phyloP scores from a whole-genome alignment of 1,140 invertebrate species.

The Harpegnathos saltator region DNA sequence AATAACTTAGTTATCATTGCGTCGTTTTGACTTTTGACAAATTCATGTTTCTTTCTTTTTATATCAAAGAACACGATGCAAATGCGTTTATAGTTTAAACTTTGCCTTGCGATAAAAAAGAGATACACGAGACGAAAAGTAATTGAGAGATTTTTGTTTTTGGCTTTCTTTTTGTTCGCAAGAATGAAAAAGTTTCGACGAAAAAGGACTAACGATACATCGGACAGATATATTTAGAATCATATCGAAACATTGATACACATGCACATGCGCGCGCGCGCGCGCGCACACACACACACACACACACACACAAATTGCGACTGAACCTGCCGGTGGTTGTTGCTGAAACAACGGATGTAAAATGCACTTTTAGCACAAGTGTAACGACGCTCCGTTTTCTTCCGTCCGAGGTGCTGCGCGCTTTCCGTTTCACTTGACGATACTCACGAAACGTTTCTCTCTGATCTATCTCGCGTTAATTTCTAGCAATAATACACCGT shows the following conservation, averaged over 20 bases:
- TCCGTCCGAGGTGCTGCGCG: too few relatives aligned
- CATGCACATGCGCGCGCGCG: too few relatives aligned
- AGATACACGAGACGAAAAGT: not conserved
- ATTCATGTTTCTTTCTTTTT: not conserved
- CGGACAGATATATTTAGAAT: not conserved
- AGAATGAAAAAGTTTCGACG: not conserved
- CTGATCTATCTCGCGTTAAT: not conserved
- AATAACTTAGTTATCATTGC: slow-evolving; percentile 27
- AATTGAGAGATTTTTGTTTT: not conserved
- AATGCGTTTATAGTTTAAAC: not conserved
- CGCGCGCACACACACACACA: too few relatives aligned
- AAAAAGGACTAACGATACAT: not conserved
- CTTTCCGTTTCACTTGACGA: slow-evolving; percentile 13
- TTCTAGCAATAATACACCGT: not conserved
- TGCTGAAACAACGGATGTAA: not conserved
- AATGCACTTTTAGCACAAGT: not conserved
- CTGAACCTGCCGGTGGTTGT: not conserved
- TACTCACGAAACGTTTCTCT: not conserved
- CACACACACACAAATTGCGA: not conserved
- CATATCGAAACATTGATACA: not conserved
- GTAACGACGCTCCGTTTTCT: not conserved
- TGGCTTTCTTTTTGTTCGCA: not conserved
- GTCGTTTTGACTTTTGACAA: not conserved
- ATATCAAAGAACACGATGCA: slow-evolving; percentile 4
- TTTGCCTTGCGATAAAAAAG: not conserved